These are phyloP conservation scores for Rotaria socialis DNA, from an alignment of 2,888 invertebrate genomes.

Conservation along the genomic window DNA sequence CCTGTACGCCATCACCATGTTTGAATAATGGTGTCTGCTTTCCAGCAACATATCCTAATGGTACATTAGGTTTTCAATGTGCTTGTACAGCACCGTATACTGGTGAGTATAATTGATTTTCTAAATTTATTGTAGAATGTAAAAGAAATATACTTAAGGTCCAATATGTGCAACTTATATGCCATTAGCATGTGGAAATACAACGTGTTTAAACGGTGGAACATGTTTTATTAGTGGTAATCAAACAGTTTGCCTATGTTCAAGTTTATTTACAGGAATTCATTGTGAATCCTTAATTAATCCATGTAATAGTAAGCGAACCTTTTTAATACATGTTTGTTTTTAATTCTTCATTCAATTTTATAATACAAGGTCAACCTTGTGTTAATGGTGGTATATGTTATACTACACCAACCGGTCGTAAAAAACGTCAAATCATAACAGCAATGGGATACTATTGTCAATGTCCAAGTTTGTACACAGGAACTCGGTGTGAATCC, in stretches of 20 bases:
- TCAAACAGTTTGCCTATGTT: constrained; percentile 41
- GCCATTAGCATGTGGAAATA: background rate
- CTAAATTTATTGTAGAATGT: background rate
- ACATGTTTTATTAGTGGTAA: constrained; percentile 28
- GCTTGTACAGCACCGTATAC: constrained; percentile 24
- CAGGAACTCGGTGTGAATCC: constrained; percentile 39
- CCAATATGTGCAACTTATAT: background rate
- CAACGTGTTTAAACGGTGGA: constrained; percentile 40
- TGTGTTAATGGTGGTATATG: constrained; percentile 32
- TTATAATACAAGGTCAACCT: background rate
- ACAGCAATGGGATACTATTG: background rate
- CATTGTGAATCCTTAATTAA: constrained; percentile 42
- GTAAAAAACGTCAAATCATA: constrained; percentile 7
- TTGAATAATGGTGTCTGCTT: constrained; percentile 42
- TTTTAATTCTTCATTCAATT: background rate
- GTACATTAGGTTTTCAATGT: constrained; percentile 41
- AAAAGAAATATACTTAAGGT: background rate
- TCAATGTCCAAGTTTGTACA: constrained; percentile 38
- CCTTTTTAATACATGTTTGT: background rate
- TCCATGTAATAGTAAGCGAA: constrained; percentile 15
- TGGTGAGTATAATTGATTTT: background rate
- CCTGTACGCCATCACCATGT: constrained; percentile 39
- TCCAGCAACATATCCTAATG: constrained; percentile 8
- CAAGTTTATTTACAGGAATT: constrained; percentile 41
- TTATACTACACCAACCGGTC: background rate